Evolutionary conservation across 1,140 invertebrate genomes (phyloP), one percentile per base, ranked within the genome.

Genomic region (Zaprionus lachaisei): DNA sequence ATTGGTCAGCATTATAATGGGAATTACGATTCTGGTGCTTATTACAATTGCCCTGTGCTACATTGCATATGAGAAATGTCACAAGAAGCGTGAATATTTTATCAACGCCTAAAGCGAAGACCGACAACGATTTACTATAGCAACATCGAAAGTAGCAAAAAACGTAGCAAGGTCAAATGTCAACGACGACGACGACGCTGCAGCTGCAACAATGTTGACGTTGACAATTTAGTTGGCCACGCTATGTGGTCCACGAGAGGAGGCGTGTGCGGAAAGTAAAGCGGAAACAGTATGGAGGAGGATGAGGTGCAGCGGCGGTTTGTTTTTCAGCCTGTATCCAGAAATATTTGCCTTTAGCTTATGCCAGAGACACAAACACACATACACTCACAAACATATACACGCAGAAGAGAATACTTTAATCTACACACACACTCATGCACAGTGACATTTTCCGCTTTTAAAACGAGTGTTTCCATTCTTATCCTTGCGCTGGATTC

Each of bases 1-100:
- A 66, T 96, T 96, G 96, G 96, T 97, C 81, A 96, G 96, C 93
- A 96, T 97, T 80, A 96, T 96, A 51, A 97, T 97, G 96, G 96
- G 96, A 4, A 96, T 97, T 62, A 95, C 96, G 24, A 97, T 97
- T 77, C 95, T 95, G 5, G 94, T 97, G 0, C 94, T 97, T 4
- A 97, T 97, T 85, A 96, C 95, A 4, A 96, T 97, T 72, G 96
- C 96, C 1, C 93, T 97, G 4, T 97, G 96, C 93, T 97, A 96
- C 92, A 96, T 97, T 74, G 94, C 96, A 41, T 94, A 95, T 70
- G 96, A 97, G 93, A 97, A 97, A 84, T 97, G 96, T 92, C 95
- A 95, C 68, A 93, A 93, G 80, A 93, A 93, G 73, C 81, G 93
- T 56, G 93, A 93, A 68, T 93, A 93, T 78, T 93, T 93, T 72